Conservation (phyloP, 1,140 invertebrate genomes). For the Popillia japonica region DNA sequence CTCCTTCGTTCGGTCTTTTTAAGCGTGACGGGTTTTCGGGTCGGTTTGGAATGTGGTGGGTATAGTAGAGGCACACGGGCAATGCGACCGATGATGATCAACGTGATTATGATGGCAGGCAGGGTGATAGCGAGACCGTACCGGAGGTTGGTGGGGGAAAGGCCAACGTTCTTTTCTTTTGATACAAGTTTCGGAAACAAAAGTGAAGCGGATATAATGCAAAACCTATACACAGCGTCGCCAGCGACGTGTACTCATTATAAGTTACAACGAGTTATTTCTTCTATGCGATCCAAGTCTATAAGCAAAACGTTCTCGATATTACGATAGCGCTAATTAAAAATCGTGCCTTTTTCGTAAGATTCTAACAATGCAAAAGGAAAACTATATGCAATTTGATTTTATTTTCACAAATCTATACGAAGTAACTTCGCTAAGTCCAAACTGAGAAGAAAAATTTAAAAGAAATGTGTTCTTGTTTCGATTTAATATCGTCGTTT, state of each 20-base stretch:
- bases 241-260: slow-evolving; percentile 8
- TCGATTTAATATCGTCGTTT: no score
- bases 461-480: no score
- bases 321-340: no score
- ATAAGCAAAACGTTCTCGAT: no score
- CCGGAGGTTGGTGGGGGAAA: background rate
- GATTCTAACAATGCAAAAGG: no score
- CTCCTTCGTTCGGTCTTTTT: slow-evolving; percentile 23
- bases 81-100: background rate
- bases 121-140: background rate
- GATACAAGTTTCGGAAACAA: slow-evolving; percentile 32
- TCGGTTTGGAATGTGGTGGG: slow-evolving; percentile 4
- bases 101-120: background rate
- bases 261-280: background rate
- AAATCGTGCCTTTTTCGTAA: no score
- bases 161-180: slow-evolving; percentile 26
- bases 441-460: no score
- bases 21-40: slow-evolving; percentile 33
- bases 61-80: background rate
- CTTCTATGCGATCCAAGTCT: background rate
- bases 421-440: no score
- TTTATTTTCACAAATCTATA: no score
- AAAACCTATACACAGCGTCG: slow-evolving; percentile 6
- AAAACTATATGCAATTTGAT: no score
- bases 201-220: slow-evolving; percentile 28